Base-by-base conservation (phyloP, 2,888 invertebrate genomes). In the Synergus japonicus region DNA sequence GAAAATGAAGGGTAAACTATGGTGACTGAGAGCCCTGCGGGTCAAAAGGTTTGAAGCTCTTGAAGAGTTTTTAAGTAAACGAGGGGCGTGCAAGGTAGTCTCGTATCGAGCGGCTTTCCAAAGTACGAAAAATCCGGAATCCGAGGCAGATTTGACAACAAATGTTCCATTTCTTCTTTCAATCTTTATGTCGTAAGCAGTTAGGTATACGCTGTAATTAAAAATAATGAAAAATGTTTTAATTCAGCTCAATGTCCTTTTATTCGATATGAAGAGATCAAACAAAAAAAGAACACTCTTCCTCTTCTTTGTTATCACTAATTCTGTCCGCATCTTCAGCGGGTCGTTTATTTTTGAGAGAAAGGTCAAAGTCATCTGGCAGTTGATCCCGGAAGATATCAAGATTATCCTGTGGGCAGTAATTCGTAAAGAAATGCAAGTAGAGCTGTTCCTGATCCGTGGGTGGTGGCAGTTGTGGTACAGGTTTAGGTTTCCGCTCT, bases 381-480 rank as follows among this genome's bases (percentile, higher is more conserved):
- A 49, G 15, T 54, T 69, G 29, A 69, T 22, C 29, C 13, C 15
- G 12, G 49, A 49, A 69, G 22, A 15, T 13, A 2, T 49, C n/a
- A 15, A 13, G 15, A 46, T 80, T 54, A 22, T 80, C 67, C 43
- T 79, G 76, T 78, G 78, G 78, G 69, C 43, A 79, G 69, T 86
- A 90, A 76, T 87, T 79, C 44, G 90, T 90, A 81, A 91, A 91
- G 80, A 88, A 90, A 29, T 84, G 83, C 49, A 91, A 82, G 78
- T 88, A 87, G 22, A 87, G 80, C 79, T 80, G 83, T 83, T 91
- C 86, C 78, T 90, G 86, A n/a, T 86, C 86, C 76, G 88, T 87
- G 4, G 90, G 84, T 44, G 86, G 83, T 60, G 81, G 76, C 67
- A 87, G 60, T 67, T 83, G 77, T 49, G 86, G 54, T 41, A 83